These are phyloP conservation scores for Hybognathus amarus DNA, from an alignment of 2,797 vertebrate species.

Conservation along the genomic window DNA sequence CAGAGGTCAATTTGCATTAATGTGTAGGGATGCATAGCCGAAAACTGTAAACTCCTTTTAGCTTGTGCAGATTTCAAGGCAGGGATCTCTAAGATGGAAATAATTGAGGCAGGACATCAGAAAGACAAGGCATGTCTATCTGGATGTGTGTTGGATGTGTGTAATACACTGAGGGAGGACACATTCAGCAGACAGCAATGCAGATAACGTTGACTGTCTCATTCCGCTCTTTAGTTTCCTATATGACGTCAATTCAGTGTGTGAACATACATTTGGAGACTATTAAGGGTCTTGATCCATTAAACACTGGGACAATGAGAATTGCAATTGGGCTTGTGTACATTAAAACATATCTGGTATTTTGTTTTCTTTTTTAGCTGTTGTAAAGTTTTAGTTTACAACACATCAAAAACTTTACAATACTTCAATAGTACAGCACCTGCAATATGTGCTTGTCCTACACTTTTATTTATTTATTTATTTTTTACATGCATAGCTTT, in stretches of 20 bases:
- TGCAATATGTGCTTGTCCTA: neutral
- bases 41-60: slow-evolving; percentile 38
- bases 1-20: slow-evolving; percentile 49
- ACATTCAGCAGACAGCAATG: neutral
- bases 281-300: neutral
- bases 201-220: slow-evolving; percentile 14
- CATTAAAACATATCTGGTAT: neutral
- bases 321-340: neutral
- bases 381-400: no score
- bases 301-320: neutral
- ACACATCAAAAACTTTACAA: no score
- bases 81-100: slow-evolving; percentile 44
- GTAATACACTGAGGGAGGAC: slow-evolving; percentile 14
- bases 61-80: slow-evolving; percentile 37
- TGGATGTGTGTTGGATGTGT: slow-evolving; percentile 2
- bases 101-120: slow-evolving; percentile 17
- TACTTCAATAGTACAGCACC: neutral
- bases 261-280: neutral
- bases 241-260: neutral
- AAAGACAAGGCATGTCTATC: slow-evolving; percentile 17
- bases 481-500: neutral
- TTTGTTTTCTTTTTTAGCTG: neutral
- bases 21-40: slow-evolving; percentile 32
- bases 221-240: neutral
- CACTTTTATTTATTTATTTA: neutral